A percentile compares a stretch with the other conserved stretches of the same genome.
phyloP scores from a whole-genome alignment of 2,888 invertebrate genomes.

The Ecliptopera silaceata region DNA sequence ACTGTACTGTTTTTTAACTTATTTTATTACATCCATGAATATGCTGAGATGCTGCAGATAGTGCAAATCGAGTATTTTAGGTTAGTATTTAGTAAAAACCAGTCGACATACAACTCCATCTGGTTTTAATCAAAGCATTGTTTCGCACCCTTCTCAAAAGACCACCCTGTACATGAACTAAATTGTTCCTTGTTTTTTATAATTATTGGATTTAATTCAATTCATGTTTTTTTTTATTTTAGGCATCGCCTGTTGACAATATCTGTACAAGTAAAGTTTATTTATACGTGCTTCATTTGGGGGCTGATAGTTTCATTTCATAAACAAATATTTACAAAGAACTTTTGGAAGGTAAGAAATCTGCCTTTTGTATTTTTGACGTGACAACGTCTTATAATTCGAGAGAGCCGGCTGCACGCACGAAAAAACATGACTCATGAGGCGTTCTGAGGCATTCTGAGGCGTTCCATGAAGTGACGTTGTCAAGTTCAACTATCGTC shows the following conservation, averaged over 20 bases:
- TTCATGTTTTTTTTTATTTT: conserved; percentile 3
- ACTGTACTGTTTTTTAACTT: background rate
- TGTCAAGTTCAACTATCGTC: too few species aligned
- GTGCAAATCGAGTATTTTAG: conserved; percentile 39
- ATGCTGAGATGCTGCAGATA: conserved; percentile 33
- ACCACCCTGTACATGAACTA: too few species aligned
- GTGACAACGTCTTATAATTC: too few species aligned
- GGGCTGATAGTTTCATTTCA: conserved; percentile 17
- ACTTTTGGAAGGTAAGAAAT: conserved; percentile 37
- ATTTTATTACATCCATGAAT: conserved; percentile 16
- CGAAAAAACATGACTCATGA: background rate
- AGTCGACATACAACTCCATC: too few species aligned
- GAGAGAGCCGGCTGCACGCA: background rate
- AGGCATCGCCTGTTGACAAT: background rate
- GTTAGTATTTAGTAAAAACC: conserved; percentile 18
- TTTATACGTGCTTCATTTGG: conserved; percentile 17
- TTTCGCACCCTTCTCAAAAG: too few species aligned
- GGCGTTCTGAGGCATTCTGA: too few species aligned
- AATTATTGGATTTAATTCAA: too few species aligned
- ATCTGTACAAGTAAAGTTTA: background rate
- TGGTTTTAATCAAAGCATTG: too few species aligned
- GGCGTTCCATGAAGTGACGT: too few species aligned
- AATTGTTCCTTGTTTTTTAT: too few species aligned
- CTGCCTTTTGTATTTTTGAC: background rate
- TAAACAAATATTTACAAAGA: conserved; percentile 33